These are phyloP conservation scores for Drosophila paramelanica DNA, from an alignment of 2,888 invertebrate species.

Conservation along the genomic window DNA sequence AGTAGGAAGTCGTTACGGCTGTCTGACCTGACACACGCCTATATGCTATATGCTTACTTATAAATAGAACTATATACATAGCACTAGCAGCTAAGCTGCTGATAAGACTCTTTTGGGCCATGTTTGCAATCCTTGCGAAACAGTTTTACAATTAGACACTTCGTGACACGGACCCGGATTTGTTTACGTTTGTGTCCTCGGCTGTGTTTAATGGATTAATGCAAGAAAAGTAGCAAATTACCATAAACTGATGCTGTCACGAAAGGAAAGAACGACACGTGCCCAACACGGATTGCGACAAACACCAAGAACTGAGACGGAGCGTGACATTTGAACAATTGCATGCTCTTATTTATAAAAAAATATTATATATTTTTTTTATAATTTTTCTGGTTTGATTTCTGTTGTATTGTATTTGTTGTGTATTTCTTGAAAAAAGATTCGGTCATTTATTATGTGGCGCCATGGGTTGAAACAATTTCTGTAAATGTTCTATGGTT, in stretches of 20 bases:
- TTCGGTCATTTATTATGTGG: slow-evolving; percentile 61
- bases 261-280: not conserved
- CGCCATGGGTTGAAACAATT: slow-evolving; percentile 46
- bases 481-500: slow-evolving; percentile 51
- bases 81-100: slow-evolving; percentile 15
- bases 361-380: slow-evolving; percentile 10
- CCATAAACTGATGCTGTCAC: too few relatives aligned
- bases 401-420: slow-evolving; percentile 4
- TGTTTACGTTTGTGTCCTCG: too few relatives aligned
- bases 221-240: too few relatives aligned
- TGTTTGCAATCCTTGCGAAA: slow-evolving; percentile 44
- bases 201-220: too few relatives aligned
- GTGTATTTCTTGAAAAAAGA: slow-evolving; percentile 36
- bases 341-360: slow-evolving; percentile 17
- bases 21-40: slow-evolving; percentile 48
- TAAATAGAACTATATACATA: slow-evolving; percentile 2
- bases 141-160: not conserved
- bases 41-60: slow-evolving; percentile 9
- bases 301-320: slow-evolving; percentile 12
- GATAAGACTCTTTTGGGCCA: slow-evolving; percentile 56
- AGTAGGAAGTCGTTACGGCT: slow-evolving; percentile 68
- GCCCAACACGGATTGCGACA: not conserved
- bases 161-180: too few relatives aligned
- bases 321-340: slow-evolving; percentile 15
- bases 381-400: slow-evolving; percentile 3